These are phyloP conservation scores for Megaleporinus macrocephalus DNA, from an alignment of 2,113 vertebrate species.

Conservation along the genomic window DNA sequence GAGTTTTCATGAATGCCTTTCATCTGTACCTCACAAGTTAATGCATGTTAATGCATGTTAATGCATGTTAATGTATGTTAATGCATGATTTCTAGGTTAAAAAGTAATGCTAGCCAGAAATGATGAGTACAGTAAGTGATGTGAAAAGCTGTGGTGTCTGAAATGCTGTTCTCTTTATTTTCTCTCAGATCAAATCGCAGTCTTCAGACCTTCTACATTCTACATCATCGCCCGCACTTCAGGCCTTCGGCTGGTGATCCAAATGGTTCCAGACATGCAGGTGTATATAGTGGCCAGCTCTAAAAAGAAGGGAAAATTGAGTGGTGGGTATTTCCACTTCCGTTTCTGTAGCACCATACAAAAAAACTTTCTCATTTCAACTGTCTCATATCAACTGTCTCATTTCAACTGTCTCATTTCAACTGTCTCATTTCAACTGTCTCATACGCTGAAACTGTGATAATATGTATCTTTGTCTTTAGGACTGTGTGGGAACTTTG, in stretches of 20 bases:
- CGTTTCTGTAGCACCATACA: background rate
- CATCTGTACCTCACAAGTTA: background rate
- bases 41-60: no score
- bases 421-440: no score
- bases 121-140: background rate
- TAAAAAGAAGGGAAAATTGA: slow-evolving; percentile 34
- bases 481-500: slow-evolving; percentile 55
- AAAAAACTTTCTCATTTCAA: no score
- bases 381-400: no score
- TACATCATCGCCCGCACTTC: slow-evolving; percentile 23
- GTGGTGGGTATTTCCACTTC: slow-evolving; percentile 2
- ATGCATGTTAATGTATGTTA: no score
- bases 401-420: no score
- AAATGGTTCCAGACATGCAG: slow-evolving; percentile 51
- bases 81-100: background rate
- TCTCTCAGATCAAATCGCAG: slow-evolving; percentile 11
- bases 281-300: slow-evolving; percentile 30
- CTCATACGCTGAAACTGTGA: background rate
- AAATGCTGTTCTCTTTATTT: background rate
- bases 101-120: background rate
- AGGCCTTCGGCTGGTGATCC: slow-evolving; percentile 32
- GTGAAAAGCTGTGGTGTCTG: background rate
- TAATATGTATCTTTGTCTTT: background rate
- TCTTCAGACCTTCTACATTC: slow-evolving; percentile 38
- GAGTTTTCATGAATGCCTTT: background rate